phyloP scores from a whole-genome alignment of 2,797 vertebrate genomes.

The Coccyzus lansbergi region DNA sequence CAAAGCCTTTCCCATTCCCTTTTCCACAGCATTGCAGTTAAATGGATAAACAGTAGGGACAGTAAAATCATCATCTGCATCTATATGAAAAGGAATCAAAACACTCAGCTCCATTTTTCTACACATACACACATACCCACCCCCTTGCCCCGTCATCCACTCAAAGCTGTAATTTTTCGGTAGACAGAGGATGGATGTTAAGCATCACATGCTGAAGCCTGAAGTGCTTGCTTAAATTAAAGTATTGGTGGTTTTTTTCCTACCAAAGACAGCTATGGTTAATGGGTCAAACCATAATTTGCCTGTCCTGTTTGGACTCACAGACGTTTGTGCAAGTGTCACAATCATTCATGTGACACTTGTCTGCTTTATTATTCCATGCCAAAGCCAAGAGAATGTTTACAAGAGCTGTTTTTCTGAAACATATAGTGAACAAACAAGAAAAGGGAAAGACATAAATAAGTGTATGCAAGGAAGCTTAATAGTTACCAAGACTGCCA shows the following conservation, averaged over 20 bases:
- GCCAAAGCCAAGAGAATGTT: constrained; percentile 42
- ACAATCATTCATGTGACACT: constrained; percentile 63
- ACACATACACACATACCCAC: too few relatives aligned
- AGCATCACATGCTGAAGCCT: not conserved
- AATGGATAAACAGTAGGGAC: not conserved
- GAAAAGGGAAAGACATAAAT: not conserved
- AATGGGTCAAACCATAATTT: constrained; percentile 57
- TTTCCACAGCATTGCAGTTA: not conserved
- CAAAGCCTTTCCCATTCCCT: not conserved
- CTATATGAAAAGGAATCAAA: not conserved
- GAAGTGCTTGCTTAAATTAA: not conserved
- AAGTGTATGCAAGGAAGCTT: not conserved
- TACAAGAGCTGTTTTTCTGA: constrained; percentile 33
- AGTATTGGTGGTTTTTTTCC: not conserved
- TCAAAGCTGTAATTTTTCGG: not conserved
- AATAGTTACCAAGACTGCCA: not conserved
- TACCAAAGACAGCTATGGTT: not conserved
- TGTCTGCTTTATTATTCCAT: constrained; percentile 59
- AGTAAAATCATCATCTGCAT: not conserved
- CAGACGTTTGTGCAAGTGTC: constrained; percentile 59
- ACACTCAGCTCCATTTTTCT: not conserved
- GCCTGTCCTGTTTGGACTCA: constrained; percentile 48
- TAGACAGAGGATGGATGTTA: not conserved
- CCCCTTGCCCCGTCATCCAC: not conserved
- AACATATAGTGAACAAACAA: not conserved